Evolutionary conservation across 1,140 invertebrate genomes (phyloP).

Genomic region (Hyposmocoma kahamanoa): DNA sequence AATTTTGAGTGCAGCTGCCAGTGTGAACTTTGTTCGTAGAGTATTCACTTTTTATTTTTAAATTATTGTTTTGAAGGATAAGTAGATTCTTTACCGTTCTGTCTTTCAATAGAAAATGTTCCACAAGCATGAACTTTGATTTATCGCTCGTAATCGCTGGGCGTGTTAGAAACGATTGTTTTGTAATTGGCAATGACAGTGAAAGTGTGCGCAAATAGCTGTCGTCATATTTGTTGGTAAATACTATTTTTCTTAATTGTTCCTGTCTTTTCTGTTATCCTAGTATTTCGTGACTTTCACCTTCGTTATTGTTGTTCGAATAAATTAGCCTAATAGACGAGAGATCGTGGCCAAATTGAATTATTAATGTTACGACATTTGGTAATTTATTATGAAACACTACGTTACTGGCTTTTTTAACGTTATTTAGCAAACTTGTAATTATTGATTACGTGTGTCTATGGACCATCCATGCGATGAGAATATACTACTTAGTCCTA

Average conservation of each 20-base stretch:
- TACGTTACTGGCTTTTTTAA: too few relatives aligned
- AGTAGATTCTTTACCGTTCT: conserved; percentile 8
- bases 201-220: conserved; percentile 24
- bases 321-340: too few relatives aligned
- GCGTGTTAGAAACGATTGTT: conserved; percentile 22
- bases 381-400: too few relatives aligned
- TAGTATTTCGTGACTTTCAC: too few relatives aligned
- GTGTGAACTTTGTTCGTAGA: conserved; percentile 52
- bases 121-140: neutral
- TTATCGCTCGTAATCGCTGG: conserved; percentile 14
- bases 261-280: neutral
- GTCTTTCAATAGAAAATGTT: neutral
- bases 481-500: too few relatives aligned
- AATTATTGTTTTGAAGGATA: too few relatives aligned
- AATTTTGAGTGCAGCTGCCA: conserved; percentile 48
- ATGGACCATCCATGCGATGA: too few relatives aligned
- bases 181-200: conserved; percentile 38
- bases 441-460: too few relatives aligned
- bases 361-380: too few relatives aligned
- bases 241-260: neutral
- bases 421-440: too few relatives aligned
- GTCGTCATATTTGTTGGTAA: conserved; percentile 21
- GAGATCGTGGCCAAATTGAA: too few relatives aligned
- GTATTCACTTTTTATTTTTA: conserved; percentile 31
- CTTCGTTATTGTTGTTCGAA: too few relatives aligned